Conservation (phyloP, 1,140 invertebrate species). For the Drosophila teissieri region DNA sequence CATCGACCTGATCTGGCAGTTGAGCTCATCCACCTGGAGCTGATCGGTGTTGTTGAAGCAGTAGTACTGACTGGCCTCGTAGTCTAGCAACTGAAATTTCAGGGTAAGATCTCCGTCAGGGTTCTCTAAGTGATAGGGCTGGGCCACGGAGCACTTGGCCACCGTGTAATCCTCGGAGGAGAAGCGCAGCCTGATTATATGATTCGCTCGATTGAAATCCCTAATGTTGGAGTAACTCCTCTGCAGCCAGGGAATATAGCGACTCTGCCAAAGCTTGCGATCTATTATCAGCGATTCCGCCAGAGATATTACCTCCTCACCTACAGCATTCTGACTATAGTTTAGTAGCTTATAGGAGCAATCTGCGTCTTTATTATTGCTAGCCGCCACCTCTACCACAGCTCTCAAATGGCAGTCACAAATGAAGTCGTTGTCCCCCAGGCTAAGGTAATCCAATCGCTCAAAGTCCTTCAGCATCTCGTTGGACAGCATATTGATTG, state of each 20-base stretch:
- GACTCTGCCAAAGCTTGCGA: conserved; percentile 43
- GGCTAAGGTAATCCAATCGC: conserved; percentile 77
- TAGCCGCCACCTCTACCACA: conserved; percentile 84
- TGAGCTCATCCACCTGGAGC: conserved; percentile 58
- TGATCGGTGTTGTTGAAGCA: conserved; percentile 78
- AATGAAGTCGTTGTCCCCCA: conserved; percentile 86
- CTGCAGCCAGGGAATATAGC: conserved; percentile 42
- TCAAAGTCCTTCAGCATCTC: conserved; percentile 85
- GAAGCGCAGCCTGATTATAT: conserved; percentile 55
- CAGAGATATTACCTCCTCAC: not conserved
- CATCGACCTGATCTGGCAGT: conserved; percentile 43
- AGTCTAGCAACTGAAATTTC: conserved; percentile 80
- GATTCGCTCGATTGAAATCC: conserved; percentile 45
- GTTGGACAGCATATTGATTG: conserved; percentile 85
- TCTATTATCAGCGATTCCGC: conserved; percentile 30
- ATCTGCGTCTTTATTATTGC: conserved; percentile 66
- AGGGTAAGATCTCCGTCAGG: conserved; percentile 31
- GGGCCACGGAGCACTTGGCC: conserved; percentile 30
- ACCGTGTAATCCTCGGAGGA: conserved; percentile 1
- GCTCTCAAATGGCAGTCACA: conserved; percentile 86
- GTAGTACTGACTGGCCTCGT: conserved; percentile 73
- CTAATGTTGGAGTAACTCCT: conserved; percentile 60
- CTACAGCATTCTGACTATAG: conserved; percentile 10
- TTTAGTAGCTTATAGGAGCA: conserved; percentile 58
- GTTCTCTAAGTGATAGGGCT: conserved; percentile 25